Base-by-base conservation (phyloP, 2,113 vertebrate species). In the Pungitius pungitius region DNA sequence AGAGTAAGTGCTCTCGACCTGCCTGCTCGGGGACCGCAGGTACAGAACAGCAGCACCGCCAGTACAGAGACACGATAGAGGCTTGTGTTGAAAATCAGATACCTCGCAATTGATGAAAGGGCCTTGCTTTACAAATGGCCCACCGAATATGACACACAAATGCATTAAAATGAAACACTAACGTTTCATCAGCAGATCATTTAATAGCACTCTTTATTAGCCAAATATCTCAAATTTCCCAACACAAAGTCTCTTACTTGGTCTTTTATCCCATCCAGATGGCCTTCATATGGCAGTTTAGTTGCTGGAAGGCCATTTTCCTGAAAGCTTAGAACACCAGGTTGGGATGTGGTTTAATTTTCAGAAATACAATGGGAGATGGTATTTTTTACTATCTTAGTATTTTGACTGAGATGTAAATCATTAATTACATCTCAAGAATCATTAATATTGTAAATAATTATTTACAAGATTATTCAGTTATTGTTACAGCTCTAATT, bases 1-100 rank as follows among this genome's bases (percentile, higher is more conserved):
- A 51, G 20, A 47, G 22, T 67, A 67, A 76, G 59, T 67, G 30
- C 69, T 74, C 42, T 52, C 42, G 66, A 57, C 56, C 75, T 35
- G 49, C 20, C 56, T 51, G 33, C 40, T 27, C 37, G 8, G 68
- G 22, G 63, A 73, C 68, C 45, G 13, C 37, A 71, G 30, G 33
- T 65, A 55, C 51, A 62, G 15, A 81, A 57, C 52, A 72, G 57
- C 43, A 40, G 51, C 65, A 37, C 8, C 30, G 8, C 42, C 35
- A 14, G 59, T 55, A 26, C 27, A 27, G 11, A 10, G 40, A 52
- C 39, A 47, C 49, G 51, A 49, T 39, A 10, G 12, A 55, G 70
- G 43, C 51, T 8, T 39, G 14, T 59, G 65, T 55, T 26, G 5
- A 55, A 73, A 17, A 33, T 54, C 33, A 20, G 24, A 27, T 18